Percentiles rank a stretch among this genome's conserved stretches.
These are phyloP conservation scores for Manis crassicaudata DNA, from an alignment of 2,797 vertebrate genomes.

Conservation along the genomic window DNA sequence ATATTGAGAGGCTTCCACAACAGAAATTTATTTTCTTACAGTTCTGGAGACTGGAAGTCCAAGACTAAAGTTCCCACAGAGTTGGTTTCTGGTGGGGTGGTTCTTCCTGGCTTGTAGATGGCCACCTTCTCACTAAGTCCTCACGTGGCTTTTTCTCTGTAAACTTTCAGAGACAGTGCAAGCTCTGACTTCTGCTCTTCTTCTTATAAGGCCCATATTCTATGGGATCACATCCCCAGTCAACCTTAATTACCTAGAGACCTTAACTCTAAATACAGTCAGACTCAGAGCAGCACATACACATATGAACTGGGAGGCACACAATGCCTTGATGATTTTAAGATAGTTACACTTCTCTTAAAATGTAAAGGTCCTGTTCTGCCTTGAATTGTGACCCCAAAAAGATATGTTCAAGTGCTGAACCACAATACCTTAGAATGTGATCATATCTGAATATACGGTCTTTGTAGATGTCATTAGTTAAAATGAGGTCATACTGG, in stretches of 20 bases:
- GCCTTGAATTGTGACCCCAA: not conserved
- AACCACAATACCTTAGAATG: not conserved
- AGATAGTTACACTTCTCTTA: not conserved
- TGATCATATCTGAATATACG: not conserved
- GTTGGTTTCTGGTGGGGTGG: not conserved
- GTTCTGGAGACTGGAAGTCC: not conserved
- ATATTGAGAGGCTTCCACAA: not conserved
- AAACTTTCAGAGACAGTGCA: not conserved
- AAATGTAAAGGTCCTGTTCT: not conserved
- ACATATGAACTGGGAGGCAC: not conserved
- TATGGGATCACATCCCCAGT: accelerated
- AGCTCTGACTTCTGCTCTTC: not conserved
- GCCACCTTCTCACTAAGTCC: not conserved
- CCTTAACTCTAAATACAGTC: not conserved
- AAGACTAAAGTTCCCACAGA: not conserved
- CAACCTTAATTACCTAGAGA: not conserved
- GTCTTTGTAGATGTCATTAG: not conserved
- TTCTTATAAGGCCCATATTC: not conserved
- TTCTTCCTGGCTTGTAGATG: not conserved
- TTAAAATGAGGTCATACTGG: not conserved
- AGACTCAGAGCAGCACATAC: not conserved
- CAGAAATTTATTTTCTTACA: not conserved
- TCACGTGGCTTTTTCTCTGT: not conserved
- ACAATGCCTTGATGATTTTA: not conserved
- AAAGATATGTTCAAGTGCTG: not conserved